These are phyloP conservation scores for Lineus longissimus DNA, from an alignment of 1,140 invertebrate species.

Conservation along the genomic window DNA sequence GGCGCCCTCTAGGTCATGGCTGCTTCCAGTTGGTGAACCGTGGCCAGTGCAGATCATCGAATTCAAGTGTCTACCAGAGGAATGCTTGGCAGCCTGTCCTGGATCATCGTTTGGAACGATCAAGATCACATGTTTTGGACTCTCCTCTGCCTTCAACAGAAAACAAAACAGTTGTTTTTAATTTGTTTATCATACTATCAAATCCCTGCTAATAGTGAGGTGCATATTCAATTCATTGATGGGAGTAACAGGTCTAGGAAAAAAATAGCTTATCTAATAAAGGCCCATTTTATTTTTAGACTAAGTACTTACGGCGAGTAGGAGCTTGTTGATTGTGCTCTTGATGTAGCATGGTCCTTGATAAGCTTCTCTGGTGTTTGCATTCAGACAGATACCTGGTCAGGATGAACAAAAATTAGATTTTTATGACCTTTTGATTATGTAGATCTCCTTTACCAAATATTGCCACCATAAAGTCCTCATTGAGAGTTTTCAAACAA, in stretches of 20 bases:
- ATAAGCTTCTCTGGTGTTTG: conserved; percentile 3
- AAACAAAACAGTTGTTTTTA: not conserved
- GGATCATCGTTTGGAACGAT: conserved; percentile 9
- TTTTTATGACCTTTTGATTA: not conserved
- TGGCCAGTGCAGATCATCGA: too few species aligned
- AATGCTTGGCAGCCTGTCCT: not conserved
- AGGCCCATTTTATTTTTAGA: not conserved
- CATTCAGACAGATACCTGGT: not conserved
- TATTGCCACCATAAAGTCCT: not conserved
- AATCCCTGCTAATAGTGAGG: not conserved
- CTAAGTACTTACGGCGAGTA: not conserved
- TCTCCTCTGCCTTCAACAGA: not conserved
- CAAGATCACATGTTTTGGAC: conserved; percentile 12
- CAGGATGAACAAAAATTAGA: not conserved
- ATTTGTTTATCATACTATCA: not conserved
- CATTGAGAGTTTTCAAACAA: not conserved
- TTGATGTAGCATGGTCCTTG: conserved; percentile 12
- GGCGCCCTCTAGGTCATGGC: too few species aligned
- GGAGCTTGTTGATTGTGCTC: conserved; percentile 6
- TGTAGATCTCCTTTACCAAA: not conserved
- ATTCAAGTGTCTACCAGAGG: not conserved
- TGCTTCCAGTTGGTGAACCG: too few species aligned
- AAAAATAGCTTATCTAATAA: not conserved
- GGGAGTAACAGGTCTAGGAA: not conserved
- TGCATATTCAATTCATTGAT: not conserved